These are phyloP conservation scores for Rhyacophila evoluta DNA, from an alignment of 2,888 invertebrate genomes.

Conservation along the genomic window DNA sequence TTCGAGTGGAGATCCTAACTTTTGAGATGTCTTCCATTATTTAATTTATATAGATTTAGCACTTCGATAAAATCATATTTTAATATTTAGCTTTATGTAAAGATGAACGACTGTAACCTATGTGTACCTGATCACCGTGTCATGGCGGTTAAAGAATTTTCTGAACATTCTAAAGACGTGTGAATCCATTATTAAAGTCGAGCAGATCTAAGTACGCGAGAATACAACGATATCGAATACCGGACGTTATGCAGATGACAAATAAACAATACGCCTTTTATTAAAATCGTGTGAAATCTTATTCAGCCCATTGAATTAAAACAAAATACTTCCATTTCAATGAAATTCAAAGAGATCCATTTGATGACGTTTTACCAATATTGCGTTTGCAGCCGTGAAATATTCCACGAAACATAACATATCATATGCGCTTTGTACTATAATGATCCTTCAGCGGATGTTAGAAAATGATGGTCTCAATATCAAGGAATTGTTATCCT, in stretches of 20 bases:
- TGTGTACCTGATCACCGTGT: too few relatives aligned
- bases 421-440: too few relatives aligned
- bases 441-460: too few relatives aligned
- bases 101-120: not conserved
- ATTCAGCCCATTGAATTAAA: conserved; percentile 14
- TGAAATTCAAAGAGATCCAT: not conserved
- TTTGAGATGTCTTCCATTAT: too few relatives aligned
- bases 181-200: not conserved
- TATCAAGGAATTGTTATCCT: too few relatives aligned
- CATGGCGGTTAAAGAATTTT: not conserved
- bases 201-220: not conserved
- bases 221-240: not conserved
- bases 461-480: too few relatives aligned
- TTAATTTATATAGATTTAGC: too few relatives aligned
- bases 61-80: too few relatives aligned
- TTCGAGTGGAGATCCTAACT: too few relatives aligned
- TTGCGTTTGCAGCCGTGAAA: not conserved
- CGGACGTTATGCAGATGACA: not conserved
- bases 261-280: conserved; percentile 8
- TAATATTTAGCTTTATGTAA: too few relatives aligned
- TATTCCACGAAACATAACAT: not conserved
- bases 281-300: conserved; percentile 4
- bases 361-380: not conserved
- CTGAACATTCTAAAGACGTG: not conserved
- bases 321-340: conserved; percentile 11